Conservation (phyloP, 2,797 vertebrate genomes). For the Notolepis coatsorum region DNA sequence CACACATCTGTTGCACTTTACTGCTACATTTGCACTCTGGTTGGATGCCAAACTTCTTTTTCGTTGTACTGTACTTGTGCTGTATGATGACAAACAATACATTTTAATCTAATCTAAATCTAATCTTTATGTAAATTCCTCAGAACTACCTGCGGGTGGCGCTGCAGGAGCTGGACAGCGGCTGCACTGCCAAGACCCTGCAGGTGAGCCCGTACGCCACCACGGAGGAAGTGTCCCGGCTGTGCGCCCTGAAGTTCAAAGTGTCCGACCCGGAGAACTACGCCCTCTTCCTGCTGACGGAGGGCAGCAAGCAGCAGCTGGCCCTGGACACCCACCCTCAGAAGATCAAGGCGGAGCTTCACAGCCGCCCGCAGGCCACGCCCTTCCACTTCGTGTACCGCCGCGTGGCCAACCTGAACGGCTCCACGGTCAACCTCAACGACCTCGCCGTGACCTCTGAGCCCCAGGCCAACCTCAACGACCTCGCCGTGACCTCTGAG, state of each 20-base stretch:
- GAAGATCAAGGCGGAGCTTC: constrained; percentile 94
- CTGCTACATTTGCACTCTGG: no score
- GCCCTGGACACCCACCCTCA: constrained; percentile 92
- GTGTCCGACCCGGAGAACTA: constrained; percentile 86
- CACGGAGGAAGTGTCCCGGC: constrained; percentile 89
- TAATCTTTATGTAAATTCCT: not conserved
- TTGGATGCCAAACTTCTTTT: no score
- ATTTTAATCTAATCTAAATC: no score
- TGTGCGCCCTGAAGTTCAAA: constrained; percentile 90
- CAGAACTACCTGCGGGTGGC: constrained; percentile 96
- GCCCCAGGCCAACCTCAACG: not conserved
- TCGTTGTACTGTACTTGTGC: no score
- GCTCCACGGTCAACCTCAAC: constrained; percentile 27
- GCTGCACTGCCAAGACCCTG: constrained; percentile 93
- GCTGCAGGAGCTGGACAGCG: constrained; percentile 88
- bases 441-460: constrained; percentile 30
- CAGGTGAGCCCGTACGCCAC: constrained; percentile 87
- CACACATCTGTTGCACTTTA: no score
- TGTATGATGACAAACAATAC: no score
- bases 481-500: constrained; percentile 23
- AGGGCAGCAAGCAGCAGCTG: constrained; percentile 91
- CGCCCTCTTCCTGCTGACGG: constrained; percentile 88
- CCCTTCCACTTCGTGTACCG: constrained; percentile 93
- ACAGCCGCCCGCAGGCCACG: constrained; percentile 84
- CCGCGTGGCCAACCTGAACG: constrained; percentile 69